Base-by-base conservation (phyloP, 2,797 vertebrate species). In the Hydrolagus colliei region DNA sequence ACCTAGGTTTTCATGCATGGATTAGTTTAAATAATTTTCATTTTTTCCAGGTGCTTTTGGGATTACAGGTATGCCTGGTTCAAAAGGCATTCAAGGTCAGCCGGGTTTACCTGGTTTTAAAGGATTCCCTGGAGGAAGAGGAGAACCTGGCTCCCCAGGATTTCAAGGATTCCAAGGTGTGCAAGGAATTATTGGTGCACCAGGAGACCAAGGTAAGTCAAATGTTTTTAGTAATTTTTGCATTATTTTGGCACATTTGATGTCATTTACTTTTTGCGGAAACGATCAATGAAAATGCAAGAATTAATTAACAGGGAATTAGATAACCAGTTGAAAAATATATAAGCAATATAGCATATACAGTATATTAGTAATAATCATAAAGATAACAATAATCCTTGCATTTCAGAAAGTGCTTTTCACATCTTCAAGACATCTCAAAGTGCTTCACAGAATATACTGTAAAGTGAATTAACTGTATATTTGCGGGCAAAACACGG, bases 21-120 rank as follows among this genome's bases (percentile, higher is more conserved):
- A n/a, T 16, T 2, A 59, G 18, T 10, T 10, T 61, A 61, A 77
- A 61, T 2, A 35, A 9, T 8, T 11, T 68, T 41, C 41, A 6
- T 87, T 88, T 61, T 35, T 22, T 86, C 14, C 86, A 95, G 94
- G 95, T 80, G 91, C 90, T 90, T 7, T 0, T 0, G 98, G 98
- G 78, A 94, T 94, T 90, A 93, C 93, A 59, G 98, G 98, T 32
- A 92, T 94, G 87, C 94, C 95, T 0, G 97, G 97, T 72, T 73
- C 5, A 4, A 95, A 93, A 52, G 97, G 96, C 87, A 86, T 89
- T 0, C 87, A 27, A 4, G 98, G 97, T 79, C 93, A 93, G 88
- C 73, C 89, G 5, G 98, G 98, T 52, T 87, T 91, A 78, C 92
- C 91, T 32, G 98, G 98, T 78, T 95, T 91, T 85, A 89, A 89